Base-by-base conservation (phyloP, 2,797 vertebrate genomes). In the Dromococcyx pavoninus region DNA sequence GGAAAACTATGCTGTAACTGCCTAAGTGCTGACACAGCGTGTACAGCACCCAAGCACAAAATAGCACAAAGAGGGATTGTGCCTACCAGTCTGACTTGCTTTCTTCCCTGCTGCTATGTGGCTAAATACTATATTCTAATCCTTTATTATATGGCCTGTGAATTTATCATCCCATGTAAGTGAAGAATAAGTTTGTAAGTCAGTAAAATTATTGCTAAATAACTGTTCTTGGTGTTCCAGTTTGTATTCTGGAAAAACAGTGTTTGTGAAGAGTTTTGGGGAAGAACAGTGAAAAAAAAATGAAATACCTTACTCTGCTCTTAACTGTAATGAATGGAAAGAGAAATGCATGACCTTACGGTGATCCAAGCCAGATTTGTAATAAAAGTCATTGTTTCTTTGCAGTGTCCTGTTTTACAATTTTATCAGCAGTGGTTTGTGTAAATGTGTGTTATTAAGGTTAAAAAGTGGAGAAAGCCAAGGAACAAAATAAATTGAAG, bases 401-500 rank as follows among this genome's bases (percentile, higher is more conserved):
- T 7, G 5, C 37, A 39, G 35, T 93, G 67, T 61, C 51, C 4
- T 2, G 39, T 95, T 93, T 95, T 89, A 81, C 61, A 62, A 7
- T 75, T 88, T 72, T 58, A 41, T 85, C 37, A 44, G 60, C 56
- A n/a, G 30, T 54, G 17, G 16, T 89, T 88, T 96, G 65, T 93
- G 77, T 78, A 91, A 82, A 78, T 92, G 8, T 3, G 2, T 57
- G 32, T 73, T 85, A 44, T 51, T 76, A 61, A 92, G 43, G 70
- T 64, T 87, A 87, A 91, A 95, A 95, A 93, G 32, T 62, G 58
- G 88, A 90, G 81, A 96, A 95, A 74, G 44, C 57, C 66, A 95
- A 74, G 58, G 87, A 95, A 83, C 76, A 93, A 77, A 96, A 89
- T 88, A 88, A 82, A 67, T 94, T 91, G 93, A 81, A 89, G 80